Evolutionary conservation across 2,888 invertebrate genomes (phyloP).

Genomic region (Lagria hirta): DNA sequence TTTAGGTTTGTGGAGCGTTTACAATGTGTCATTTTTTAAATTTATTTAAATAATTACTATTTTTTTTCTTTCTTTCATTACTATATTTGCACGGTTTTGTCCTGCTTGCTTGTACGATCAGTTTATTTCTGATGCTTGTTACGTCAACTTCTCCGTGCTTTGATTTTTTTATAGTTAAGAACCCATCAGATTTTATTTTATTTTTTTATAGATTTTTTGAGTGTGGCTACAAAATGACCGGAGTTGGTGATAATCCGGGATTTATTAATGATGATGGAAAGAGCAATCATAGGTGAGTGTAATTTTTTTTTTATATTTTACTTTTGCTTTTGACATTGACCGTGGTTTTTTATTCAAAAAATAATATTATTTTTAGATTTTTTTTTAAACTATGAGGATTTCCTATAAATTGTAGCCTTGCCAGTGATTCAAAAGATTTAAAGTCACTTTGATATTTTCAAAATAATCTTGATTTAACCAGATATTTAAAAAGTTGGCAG

Average conservation of each 20-base stretch:
- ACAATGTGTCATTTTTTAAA: constrained; percentile 2
- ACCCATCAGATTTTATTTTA: constrained; percentile 1
- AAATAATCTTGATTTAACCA: too few relatives aligned
- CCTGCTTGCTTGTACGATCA: constrained; percentile 6
- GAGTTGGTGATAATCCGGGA: constrained; percentile 57
- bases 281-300: constrained; percentile 52
- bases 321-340: constrained; percentile 3
- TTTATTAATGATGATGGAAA: constrained; percentile 58
- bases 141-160: constrained; percentile 9
- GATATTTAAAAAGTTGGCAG: too few relatives aligned
- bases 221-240: constrained; percentile 40
- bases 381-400: background rate
- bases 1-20: background rate
- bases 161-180: background rate
- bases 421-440: too few relatives aligned
- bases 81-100: constrained; percentile 12
- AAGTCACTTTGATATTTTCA: too few relatives aligned
- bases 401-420: too few relatives aligned
- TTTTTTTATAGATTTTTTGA: constrained; percentile 1
- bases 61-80: constrained; percentile 11
- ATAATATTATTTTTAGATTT: constrained; percentile 6
- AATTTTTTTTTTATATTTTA: constrained; percentile 3
- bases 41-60: constrained; percentile 9
- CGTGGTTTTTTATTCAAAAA: background rate
- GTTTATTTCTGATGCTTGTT: constrained; percentile 18